phyloP scores from a whole-genome alignment of 2,113 vertebrate genomes.

The Chionodraco myersi region DNA sequence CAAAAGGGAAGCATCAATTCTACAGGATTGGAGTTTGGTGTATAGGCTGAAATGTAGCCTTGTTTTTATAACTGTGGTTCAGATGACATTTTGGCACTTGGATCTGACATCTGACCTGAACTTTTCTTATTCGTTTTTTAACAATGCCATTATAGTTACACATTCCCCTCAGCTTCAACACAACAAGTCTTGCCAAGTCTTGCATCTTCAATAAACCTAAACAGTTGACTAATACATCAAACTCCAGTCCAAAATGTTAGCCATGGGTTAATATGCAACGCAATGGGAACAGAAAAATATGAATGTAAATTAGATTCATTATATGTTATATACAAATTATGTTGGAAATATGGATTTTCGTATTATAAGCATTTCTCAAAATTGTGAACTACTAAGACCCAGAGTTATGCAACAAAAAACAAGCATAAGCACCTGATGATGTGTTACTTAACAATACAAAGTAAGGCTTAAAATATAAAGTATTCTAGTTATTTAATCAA shows the following conservation, averaged over 20 bases:
- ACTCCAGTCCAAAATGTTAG: not conserved
- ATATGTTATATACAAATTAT: not conserved
- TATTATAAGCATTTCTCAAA: not conserved
- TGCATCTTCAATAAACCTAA: not conserved
- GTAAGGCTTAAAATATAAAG: not conserved
- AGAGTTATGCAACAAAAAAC: not conserved
- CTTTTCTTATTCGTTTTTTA: not conserved
- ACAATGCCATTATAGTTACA: not conserved
- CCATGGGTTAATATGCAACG: not conserved
- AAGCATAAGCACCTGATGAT: not conserved
- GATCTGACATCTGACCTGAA: not conserved
- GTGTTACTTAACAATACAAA: not conserved
- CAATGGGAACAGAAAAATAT: not conserved
- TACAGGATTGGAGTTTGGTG: not conserved
- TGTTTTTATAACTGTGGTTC: not conserved
- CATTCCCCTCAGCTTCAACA: not conserved
- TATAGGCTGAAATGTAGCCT: not conserved
- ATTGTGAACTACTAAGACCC: not conserved
- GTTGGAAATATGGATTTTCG: not conserved
- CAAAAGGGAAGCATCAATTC: not conserved
- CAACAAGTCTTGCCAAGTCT: not conserved
- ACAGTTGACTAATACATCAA: not conserved
- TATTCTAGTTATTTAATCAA: not conserved
- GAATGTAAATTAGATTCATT: too few species aligned
- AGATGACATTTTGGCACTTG: not conserved